Base-by-base conservation (phyloP, 1,140 invertebrate genomes). In the Drosophila kanapiae region DNA sequence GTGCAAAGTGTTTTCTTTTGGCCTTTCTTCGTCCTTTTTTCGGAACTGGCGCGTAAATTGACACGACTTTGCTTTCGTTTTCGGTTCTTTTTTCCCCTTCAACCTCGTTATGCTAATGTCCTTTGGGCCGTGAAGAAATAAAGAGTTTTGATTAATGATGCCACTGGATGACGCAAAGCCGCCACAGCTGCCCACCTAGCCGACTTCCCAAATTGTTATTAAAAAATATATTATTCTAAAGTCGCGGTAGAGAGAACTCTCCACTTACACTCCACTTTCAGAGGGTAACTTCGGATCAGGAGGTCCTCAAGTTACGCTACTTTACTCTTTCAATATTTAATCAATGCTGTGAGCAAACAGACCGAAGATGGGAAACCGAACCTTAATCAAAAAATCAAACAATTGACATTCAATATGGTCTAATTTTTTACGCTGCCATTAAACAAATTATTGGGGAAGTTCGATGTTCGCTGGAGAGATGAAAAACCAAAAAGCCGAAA, bases 401-500 rank as follows among this genome's bases (percentile, higher is more conserved):
- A 91, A 91, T 91, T 91, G 90, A 91, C 90, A 91, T 91, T 91
- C 90, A 91, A 91, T 91, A 91, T 91, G 90, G 84, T 91, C 90
- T 91, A 91, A 91, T 91, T 91, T 91, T 91, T 91, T 91, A 91
- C 82, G 90, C 90, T 91, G 75, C 90, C 90, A 91, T 91, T 91
- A 91, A 80, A 91, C 85, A 91, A 91, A 91, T 91, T 91, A 91
- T 91, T 86, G 80, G 80, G 67, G 54, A 72, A 72, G 54, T 13
- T 11, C 64, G 60, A 47, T 29, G 54, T 27, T 56, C 33, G 16
- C 13, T 11, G 54, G 27, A 47, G 47, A 68, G 80, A 63, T 48
- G 51, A 51, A 67, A 33, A 60, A 60, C 72, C 62, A 62, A 75
- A n/a, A 53, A 13, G 11, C 18, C 16, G 57, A 64, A 87, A 82